Base-by-base conservation (phyloP, 1,140 invertebrate genomes). In the Solenopsis fugax region DNA sequence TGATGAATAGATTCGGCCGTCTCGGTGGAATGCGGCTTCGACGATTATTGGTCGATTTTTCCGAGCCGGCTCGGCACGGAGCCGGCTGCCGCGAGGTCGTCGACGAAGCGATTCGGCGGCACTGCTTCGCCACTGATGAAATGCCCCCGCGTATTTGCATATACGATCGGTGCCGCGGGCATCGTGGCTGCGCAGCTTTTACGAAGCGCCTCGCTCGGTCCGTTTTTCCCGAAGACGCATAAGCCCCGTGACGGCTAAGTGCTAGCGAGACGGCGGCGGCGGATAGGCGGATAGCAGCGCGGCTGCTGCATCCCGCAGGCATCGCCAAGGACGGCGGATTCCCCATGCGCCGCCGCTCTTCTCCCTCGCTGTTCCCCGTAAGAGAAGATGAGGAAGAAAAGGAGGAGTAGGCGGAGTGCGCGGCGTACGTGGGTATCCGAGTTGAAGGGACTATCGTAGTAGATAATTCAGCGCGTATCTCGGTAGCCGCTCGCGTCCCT, bases 401-500 rank as follows among this genome's bases (percentile, higher is more conserved):
- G 89, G 77, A 92, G 87, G 45, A 87, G 88, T 76, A 86, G 85
- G 84, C 86, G 81, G 85, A 89, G 62, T 87, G 58, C 56, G 16
- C 37, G 58, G 67, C 76, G 84, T 91, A 88, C 92, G 85, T 93
- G 89, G 89, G 89, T 92, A 93, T 91, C 88, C 91, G 56, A 88
- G 88, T 87, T 93, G 93, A 93, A 93, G 93, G 91, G 92, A 93
- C 92, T 93, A 94, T 93, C 92, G 91, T 87, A 90, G 92, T 93
- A 92, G 95, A 95, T 95, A 95, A 95, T 95, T 95, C 93, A 94
- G 89, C 93, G 95, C 94, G 94, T 95, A 95, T 94, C 93, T 92
- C 94, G 92, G 94, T 95, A 95, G 94, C 94, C 73, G 91, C 88
- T 90, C 82, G 90, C 90, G 93, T 93, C 93, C 91, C 91, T 92